Evolutionary conservation across 2,113 vertebrate genomes (phyloP).

Genomic region (Oncorhynchus clarkii): DNA sequence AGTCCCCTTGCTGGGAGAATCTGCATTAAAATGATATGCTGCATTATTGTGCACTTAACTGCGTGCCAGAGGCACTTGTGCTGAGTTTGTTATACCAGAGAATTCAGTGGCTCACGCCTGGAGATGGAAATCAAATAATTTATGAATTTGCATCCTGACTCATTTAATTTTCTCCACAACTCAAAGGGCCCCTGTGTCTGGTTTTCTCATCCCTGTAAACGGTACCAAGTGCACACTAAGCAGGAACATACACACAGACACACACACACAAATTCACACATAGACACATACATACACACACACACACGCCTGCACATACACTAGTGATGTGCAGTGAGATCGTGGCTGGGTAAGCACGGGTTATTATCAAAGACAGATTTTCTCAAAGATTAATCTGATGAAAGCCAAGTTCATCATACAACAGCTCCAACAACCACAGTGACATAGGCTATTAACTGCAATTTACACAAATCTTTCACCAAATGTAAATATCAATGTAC

Average conservation of each 20-base stretch:
- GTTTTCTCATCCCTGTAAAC: slow-evolving; percentile 31
- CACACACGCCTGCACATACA: neutral
- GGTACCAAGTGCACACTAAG: neutral
- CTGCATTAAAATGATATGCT: slow-evolving; percentile 68
- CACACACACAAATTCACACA: neutral
- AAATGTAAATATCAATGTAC: too few species aligned
- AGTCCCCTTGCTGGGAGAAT: slow-evolving; percentile 55
- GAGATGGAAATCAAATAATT: slow-evolving; percentile 70
- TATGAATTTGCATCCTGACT: slow-evolving; percentile 57
- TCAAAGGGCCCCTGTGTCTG: slow-evolving; percentile 17
- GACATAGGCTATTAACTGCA: too few species aligned
- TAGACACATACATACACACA: neutral
- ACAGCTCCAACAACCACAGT: neutral
- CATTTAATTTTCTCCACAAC: slow-evolving; percentile 51
- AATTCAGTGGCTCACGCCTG: slow-evolving; percentile 28
- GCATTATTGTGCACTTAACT: slow-evolving; percentile 64
- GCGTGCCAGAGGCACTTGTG: slow-evolving; percentile 33
- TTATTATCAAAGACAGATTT: too few species aligned
- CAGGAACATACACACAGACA: neutral
- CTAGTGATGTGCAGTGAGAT: neutral
- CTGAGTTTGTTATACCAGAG: slow-evolving; percentile 26
- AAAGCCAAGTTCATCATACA: too few species aligned
- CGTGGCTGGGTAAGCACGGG: too few species aligned
- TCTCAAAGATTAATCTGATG: too few species aligned
- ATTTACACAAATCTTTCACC: too few species aligned